These are phyloP conservation scores for Scomber japonicus DNA, from an alignment of 2,113 vertebrate genomes.

Conservation along the genomic window DNA sequence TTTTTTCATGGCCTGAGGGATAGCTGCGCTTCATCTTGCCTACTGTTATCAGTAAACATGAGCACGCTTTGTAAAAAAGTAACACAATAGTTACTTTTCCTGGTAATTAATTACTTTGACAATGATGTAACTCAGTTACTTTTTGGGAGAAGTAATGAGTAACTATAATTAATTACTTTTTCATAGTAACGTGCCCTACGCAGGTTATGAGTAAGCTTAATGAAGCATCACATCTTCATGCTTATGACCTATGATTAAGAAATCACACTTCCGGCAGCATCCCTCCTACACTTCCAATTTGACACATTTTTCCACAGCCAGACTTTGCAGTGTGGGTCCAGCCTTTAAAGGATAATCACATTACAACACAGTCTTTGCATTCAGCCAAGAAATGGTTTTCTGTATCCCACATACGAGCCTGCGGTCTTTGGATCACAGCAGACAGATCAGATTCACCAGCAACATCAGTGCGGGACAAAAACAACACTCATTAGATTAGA, in stretches of 20 bases:
- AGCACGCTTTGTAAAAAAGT: too few species aligned
- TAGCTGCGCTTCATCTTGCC: too few species aligned
- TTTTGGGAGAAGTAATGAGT: too few species aligned
- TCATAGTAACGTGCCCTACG: too few species aligned
- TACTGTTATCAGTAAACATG: too few species aligned
- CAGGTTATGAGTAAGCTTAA: not conserved
- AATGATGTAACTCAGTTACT: too few species aligned
- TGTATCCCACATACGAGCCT: constrained; percentile 6
- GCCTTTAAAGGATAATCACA: constrained; percentile 10
- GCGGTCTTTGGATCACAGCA: not conserved
- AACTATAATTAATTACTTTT: too few species aligned
- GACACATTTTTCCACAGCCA: not conserved
- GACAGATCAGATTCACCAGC: constrained; percentile 14
- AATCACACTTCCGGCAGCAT: not conserved
- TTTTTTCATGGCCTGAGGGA: too few species aligned
- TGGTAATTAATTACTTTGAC: too few species aligned
- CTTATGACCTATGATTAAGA: too few species aligned
- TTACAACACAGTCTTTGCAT: constrained; percentile 21
- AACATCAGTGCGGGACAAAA: constrained; percentile 9
- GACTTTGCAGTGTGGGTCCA: not conserved
- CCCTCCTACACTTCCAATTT: not conserved
- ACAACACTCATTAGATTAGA: constrained; percentile 4
- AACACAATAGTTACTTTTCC: too few species aligned
- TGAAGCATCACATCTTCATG: not conserved
- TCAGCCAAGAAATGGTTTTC: not conserved